Base-by-base conservation (phyloP, 1,140 invertebrate genomes). In the Physella acuta region DNA sequence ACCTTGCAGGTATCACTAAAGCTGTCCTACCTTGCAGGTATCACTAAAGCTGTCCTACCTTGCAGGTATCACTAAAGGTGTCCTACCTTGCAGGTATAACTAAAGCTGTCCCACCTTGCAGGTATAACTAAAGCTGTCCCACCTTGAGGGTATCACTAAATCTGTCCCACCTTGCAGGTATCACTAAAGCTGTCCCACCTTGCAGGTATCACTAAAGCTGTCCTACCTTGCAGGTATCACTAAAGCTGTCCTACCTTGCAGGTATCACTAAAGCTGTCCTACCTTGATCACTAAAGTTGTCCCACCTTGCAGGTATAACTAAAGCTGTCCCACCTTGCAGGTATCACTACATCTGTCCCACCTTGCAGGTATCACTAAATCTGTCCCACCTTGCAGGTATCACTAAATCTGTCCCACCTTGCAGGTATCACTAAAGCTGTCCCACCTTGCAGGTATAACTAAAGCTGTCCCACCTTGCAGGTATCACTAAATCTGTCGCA, bases 141-240 rank as follows among this genome's bases (percentile, higher is more conserved):
- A 2, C 77, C 79, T n/a, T n/a, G n/a, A n/a, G 80, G 80, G 80
- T 20, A 71, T 82, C 72, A 79, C 78, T 2, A 75, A 75, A n/a
- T 75, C 78, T 16, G 75, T 76, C n/a, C 70, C 81, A 2, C 77
- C 79, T n/a, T n/a, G n/a, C n/a, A 81, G 80, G 80, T 20, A 71
- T 82, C 72, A 79, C 78, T 2, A 75, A 75, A n/a, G 77, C 78
- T 16, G 75, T 76, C n/a, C 70, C 81, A 2, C 77, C 79, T n/a
- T n/a, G n/a, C n/a, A 81, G 80, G 80, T 20, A 71, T 82, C 72
- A 79, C 78, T 2, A 75, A 75, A n/a, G 77, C 78, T 16, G 75
- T 76, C n/a, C 70, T 82, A 2, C 77, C 79, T n/a, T n/a, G n/a
- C n/a, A 81, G 80, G 80, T 20, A 71, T 82, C 72, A 79, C 78